A percentile compares a stretch with the other conserved stretches of the same genome.
phyloP scores from a whole-genome alignment of 2,888 invertebrate species.

The Atrina japonica region DNA sequence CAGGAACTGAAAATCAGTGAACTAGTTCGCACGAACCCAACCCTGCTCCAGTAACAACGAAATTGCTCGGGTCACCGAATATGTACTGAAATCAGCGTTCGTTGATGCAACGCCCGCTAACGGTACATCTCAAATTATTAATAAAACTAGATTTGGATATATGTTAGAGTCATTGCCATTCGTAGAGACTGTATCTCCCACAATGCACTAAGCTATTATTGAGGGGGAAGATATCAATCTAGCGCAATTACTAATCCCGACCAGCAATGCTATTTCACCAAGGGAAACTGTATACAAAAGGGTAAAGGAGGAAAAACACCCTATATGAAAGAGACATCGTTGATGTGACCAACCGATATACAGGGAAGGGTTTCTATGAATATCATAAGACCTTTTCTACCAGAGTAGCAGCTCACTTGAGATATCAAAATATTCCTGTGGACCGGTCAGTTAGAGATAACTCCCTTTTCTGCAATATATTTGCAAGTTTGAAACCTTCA shows the following conservation, averaged over 20 bases:
- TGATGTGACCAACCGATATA: conserved; percentile 29
- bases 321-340: conserved; percentile 26
- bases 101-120: too few species aligned
- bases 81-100: too few species aligned
- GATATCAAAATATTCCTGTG: conserved; percentile 18
- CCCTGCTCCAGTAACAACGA: too few species aligned
- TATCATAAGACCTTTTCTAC: conserved; percentile 27
- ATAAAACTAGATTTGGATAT: conserved; percentile 13
- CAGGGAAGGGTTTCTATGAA: conserved; percentile 28
- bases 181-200: conserved; percentile 25
- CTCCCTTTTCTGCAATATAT: conserved; percentile 28
- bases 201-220: conserved; percentile 9
- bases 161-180: conserved; percentile 27
- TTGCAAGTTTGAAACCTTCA: conserved; percentile 10
- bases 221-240: conserved; percentile 28
- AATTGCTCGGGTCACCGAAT: too few species aligned
- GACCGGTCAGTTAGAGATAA: conserved; percentile 36
- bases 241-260: conserved; percentile 16
- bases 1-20: too few species aligned
- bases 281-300: neutral
- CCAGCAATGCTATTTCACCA: neutral
- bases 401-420: conserved; percentile 23
- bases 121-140: neutral
- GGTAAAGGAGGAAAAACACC: neutral
- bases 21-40: too few species aligned